Evolutionary conservation across 2,797 vertebrate species (phyloP).

Genomic region (Staurois parvus): DNA sequence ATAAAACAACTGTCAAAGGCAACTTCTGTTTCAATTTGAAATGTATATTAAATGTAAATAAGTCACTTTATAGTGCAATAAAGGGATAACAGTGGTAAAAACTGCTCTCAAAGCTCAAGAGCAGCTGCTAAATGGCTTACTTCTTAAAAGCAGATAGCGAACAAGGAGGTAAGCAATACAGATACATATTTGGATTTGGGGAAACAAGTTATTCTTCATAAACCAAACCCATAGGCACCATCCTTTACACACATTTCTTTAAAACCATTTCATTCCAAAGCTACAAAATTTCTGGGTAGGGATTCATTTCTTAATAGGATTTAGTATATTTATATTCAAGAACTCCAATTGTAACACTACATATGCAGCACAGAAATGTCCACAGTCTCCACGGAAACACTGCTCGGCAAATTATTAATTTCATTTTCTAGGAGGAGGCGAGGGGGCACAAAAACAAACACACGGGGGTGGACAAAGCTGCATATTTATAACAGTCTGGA

Average conservation of each 20-base stretch:
- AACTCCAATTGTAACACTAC: neutral
- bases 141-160: no score
- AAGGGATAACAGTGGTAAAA: no score
- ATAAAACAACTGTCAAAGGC: neutral
- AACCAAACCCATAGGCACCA: no score
- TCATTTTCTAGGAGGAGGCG: neutral
- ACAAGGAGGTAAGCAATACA: no score
- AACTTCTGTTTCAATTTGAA: neutral
- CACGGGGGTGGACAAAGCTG: neutral
- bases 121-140: no score
- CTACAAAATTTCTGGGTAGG: neutral
- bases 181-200: no score
- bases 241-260: no score
- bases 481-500: constrained; percentile 11
- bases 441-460: neutral
- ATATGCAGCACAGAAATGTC: neutral
- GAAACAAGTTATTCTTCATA: no score
- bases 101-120: no score
- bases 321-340: neutral
- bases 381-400: constrained; percentile 6
- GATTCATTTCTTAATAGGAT: neutral
- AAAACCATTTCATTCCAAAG: no score
- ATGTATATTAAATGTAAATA: no score
- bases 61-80: no score
- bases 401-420: neutral